These are phyloP conservation scores for Champsocephalus gunnari DNA, from an alignment of 2,797 vertebrate species.

Conservation along the genomic window DNA sequence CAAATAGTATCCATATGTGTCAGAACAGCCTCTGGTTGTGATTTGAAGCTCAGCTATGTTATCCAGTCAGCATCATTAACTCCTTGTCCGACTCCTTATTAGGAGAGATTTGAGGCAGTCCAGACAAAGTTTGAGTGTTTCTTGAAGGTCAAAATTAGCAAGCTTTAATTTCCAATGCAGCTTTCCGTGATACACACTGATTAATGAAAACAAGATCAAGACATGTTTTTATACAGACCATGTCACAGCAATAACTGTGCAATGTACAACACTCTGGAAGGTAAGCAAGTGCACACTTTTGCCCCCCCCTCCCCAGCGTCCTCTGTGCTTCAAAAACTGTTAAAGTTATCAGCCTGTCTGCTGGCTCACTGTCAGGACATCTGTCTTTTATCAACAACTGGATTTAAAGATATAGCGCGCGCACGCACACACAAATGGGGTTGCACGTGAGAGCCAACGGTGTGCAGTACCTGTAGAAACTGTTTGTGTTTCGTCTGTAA, in stretches of 20 bases:
- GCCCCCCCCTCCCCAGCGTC: background rate
- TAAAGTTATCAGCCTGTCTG: background rate
- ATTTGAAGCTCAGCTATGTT: constrained; percentile 64
- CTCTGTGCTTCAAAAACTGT: too few species aligned
- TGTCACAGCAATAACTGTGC: background rate
- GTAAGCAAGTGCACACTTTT: background rate
- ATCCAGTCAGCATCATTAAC: constrained; percentile 62
- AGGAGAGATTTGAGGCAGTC: constrained; percentile 55
- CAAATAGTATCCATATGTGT: constrained; percentile 75
- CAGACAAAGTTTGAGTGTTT: constrained; percentile 45
- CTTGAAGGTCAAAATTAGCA: constrained; percentile 43
- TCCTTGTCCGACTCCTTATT: constrained; percentile 63
- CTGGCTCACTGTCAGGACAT: constrained; percentile 65
- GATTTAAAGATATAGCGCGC: constrained; percentile 74
- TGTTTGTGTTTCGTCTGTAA: constrained; percentile 29
- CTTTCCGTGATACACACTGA: constrained; percentile 21
- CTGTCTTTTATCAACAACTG: constrained; percentile 76
- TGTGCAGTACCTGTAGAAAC: background rate
- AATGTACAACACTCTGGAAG: background rate
- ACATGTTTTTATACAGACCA: background rate
- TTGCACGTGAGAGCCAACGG: constrained; percentile 1
- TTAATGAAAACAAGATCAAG: constrained; percentile 36
- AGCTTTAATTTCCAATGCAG: constrained; percentile 34
- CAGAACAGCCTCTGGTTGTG: constrained; percentile 64
- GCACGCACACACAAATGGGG: background rate